Conservation (phyloP, 2,113 vertebrate species). For the Corythoichthys haematopterus region DNA sequence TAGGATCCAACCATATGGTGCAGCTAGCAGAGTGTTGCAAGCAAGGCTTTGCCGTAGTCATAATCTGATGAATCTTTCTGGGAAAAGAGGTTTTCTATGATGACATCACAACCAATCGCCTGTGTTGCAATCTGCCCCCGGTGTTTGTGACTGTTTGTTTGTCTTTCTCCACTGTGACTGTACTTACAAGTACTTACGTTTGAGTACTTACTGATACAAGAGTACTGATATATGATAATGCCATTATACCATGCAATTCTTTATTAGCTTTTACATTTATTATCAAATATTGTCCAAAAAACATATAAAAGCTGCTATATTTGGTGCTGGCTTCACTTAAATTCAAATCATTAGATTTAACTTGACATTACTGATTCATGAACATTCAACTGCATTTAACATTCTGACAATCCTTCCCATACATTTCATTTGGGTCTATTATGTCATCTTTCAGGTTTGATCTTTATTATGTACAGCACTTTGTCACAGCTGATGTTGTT, state of each 20-base stretch:
- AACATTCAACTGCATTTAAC: no score
- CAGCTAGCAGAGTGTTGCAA: conserved; percentile 62
- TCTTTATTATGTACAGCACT: neutral
- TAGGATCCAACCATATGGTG: conserved; percentile 74
- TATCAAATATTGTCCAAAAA: neutral
- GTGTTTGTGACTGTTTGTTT: conserved; percentile 1
- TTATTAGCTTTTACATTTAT: neutral
- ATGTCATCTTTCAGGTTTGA: neutral
- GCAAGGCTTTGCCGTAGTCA: conserved; percentile 58
- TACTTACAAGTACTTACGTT: neutral
- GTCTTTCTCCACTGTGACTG: neutral
- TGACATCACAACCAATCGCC: conserved; percentile 49
- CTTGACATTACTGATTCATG: neutral
- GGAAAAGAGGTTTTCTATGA: conserved; percentile 60
- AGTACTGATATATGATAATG: neutral
- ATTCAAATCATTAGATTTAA: neutral
- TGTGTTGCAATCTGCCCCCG: conserved; percentile 28
- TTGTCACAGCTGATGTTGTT: neutral
- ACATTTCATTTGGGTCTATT: neutral
- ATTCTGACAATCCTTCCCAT: neutral
- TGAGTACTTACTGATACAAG: neutral
- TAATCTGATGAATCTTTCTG: conserved; percentile 61
- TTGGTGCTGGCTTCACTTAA: neutral
- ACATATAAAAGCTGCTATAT: neutral
- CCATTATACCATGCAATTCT: neutral